phyloP scores from a whole-genome alignment of 2,113 vertebrate genomes.

The Cephalopholis sonnerati region DNA sequence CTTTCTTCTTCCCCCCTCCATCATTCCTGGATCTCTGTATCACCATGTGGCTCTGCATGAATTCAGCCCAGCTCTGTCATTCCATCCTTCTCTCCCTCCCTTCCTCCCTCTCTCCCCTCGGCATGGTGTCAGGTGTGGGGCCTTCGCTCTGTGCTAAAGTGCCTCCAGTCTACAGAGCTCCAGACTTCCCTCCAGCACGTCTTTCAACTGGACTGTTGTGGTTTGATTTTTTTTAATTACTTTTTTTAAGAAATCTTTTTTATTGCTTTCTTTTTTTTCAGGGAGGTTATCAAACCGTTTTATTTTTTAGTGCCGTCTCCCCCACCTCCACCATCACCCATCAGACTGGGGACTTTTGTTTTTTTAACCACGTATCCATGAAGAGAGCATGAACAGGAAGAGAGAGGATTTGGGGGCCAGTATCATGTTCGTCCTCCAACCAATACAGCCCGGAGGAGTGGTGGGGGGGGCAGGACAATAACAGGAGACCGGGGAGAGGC shows the following conservation, averaged over 20 bases:
- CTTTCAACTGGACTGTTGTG: conserved; percentile 67
- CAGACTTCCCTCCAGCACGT: conserved; percentile 84
- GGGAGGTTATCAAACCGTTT: conserved; percentile 68
- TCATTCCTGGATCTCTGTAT: conserved; percentile 67
- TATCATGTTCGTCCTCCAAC: conserved; percentile 54
- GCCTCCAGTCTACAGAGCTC: conserved; percentile 82
- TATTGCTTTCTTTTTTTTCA: conserved; percentile 66
- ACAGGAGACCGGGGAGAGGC: conserved; percentile 51
- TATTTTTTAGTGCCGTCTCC: conserved; percentile 58
- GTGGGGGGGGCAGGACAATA: conserved; percentile 23
- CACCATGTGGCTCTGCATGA: conserved; percentile 65
- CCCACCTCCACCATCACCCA: conserved; percentile 45
- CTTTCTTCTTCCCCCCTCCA: conserved; percentile 24
- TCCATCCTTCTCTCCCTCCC: conserved; percentile 49
- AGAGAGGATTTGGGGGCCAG: conserved; percentile 26
- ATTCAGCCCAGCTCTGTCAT: conserved; percentile 58
- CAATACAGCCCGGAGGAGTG: conserved; percentile 30
- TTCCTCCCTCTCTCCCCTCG: conserved; percentile 15
- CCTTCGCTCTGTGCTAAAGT: conserved; percentile 82
- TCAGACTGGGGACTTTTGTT: conserved; percentile 16
- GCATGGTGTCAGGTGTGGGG: conserved; percentile 74
- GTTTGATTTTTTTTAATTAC: conserved; percentile 53
- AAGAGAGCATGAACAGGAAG: conserved; percentile 50
- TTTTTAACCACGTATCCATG: conserved; percentile 20
- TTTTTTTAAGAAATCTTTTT: conserved; percentile 66